phyloP scores from a whole-genome alignment of 2,113 vertebrate genomes.

The Macquaria australasica region DNA sequence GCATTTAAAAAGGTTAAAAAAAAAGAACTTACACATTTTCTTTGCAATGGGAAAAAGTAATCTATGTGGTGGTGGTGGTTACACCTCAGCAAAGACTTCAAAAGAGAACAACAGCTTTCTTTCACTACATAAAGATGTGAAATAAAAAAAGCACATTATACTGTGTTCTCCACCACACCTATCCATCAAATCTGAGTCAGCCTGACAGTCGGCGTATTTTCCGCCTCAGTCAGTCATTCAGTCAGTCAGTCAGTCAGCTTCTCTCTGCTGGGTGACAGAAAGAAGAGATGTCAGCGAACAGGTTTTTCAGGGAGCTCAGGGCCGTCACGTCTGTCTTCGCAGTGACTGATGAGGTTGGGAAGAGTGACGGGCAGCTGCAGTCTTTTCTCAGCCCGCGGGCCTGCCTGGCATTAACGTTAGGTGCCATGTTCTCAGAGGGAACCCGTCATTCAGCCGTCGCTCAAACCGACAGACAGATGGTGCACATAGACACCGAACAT shows the following conservation, averaged over 20 bases:
- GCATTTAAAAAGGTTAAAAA: neutral
- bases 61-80: slow-evolving; percentile 6
- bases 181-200: slow-evolving; percentile 69
- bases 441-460: slow-evolving; percentile 80
- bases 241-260: slow-evolving; percentile 73
- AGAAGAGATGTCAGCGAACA: slow-evolving; percentile 82
- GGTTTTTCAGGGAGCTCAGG: slow-evolving; percentile 80
- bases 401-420: slow-evolving; percentile 81
- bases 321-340: slow-evolving; percentile 76
- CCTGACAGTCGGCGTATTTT: slow-evolving; percentile 62
- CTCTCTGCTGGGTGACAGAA: slow-evolving; percentile 72
- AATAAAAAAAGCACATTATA: slow-evolving; percentile 43
- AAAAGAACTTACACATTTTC: neutral
- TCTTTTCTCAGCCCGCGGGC: slow-evolving; percentile 78
- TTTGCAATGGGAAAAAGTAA: neutral
- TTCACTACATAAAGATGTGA: slow-evolving; percentile 28
- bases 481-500: slow-evolving; percentile 69
- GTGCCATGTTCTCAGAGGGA: slow-evolving; percentile 84
- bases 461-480: slow-evolving; percentile 78
- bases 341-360: slow-evolving; percentile 80
- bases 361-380: slow-evolving; percentile 84
- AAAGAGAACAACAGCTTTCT: slow-evolving; percentile 37
- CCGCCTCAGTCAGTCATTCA: slow-evolving; percentile 73
- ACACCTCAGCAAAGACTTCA: slow-evolving; percentile 29
- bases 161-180: slow-evolving; percentile 58